Evolutionary conservation across 2,888 invertebrate species (phyloP).

Genomic region (Amphipyra berbera): DNA sequence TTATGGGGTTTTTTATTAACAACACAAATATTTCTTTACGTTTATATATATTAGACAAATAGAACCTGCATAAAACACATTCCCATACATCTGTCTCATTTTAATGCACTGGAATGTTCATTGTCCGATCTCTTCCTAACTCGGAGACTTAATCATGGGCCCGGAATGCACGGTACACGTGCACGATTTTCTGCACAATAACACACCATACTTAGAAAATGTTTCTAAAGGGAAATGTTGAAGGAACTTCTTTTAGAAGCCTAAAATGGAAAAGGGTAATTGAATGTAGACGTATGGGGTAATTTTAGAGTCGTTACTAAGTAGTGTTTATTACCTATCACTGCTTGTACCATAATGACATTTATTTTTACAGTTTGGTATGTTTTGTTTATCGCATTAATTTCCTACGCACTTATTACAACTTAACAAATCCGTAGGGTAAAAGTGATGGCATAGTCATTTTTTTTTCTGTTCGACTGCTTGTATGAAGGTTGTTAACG

Average conservation of each 20-base stretch:
- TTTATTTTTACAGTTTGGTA: background rate
- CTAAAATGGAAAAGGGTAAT: background rate
- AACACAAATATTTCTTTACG: too few relatives aligned
- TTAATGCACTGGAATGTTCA: constrained; percentile 67
- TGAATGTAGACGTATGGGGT: background rate
- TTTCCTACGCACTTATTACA: too few relatives aligned
- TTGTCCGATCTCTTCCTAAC: constrained; percentile 69
- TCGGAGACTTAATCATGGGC: constrained; percentile 71
- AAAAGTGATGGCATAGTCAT: too few relatives aligned
- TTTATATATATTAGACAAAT: constrained; percentile 42
- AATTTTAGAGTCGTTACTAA: constrained; percentile 2
- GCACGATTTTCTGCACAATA: constrained; percentile 49
- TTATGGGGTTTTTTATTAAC: too few relatives aligned
- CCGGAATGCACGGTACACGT: constrained; percentile 72
- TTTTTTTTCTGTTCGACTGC: too few relatives aligned
- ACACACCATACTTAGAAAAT: constrained; percentile 30
- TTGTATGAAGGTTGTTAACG: too few relatives aligned
- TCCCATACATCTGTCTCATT: constrained; percentile 56
- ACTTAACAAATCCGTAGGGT: too few relatives aligned
- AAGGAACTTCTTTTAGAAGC: background rate
- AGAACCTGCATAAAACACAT: constrained; percentile 26
- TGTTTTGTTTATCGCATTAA: too few relatives aligned
- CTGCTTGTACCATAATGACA: background rate
- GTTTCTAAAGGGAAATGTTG: constrained; percentile 10
- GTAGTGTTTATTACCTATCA: constrained; percentile 4